A percentile compares a stretch with the other conserved stretches of the same genome.
These are phyloP conservation scores for Apus apus DNA, from an alignment of 2,113 vertebrate species.

Conservation along the genomic window DNA sequence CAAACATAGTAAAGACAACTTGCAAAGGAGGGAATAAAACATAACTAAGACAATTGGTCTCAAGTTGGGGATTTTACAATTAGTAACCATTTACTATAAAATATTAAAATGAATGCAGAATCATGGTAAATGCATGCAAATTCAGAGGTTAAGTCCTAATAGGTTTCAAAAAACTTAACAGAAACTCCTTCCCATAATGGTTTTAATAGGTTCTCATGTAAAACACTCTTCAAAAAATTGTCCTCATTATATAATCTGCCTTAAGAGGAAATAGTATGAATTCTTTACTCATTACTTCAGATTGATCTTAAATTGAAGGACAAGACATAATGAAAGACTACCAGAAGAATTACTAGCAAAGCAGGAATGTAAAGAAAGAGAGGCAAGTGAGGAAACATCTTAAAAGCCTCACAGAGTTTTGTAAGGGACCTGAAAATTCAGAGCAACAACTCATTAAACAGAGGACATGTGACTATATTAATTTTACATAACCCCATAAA, in stretches of 20 bases:
- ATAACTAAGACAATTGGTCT: neutral
- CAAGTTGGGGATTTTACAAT: neutral
- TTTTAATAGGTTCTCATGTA: neutral
- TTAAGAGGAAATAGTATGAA: neutral
- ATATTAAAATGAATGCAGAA: neutral
- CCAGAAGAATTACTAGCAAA: neutral
- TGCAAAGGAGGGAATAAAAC: neutral
- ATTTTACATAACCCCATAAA: neutral
- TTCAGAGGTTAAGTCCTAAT: neutral
- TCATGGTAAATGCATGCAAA: neutral
- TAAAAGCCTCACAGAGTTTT: neutral
- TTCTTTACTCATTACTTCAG: neutral
- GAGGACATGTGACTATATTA: neutral
- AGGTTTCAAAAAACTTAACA: neutral
- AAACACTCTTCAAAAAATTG: neutral
- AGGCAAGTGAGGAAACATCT: neutral
- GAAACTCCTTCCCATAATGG: neutral
- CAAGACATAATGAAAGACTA: neutral
- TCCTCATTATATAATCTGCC: neutral
- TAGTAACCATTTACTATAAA: neutral
- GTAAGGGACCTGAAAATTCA: neutral
- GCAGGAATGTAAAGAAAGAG: neutral
- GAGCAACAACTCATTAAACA: neutral
- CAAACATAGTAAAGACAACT: neutral
- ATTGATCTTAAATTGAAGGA: neutral